Conservation (phyloP, 2,797 vertebrate genomes). For the Distichodus sexfasciatus region DNA sequence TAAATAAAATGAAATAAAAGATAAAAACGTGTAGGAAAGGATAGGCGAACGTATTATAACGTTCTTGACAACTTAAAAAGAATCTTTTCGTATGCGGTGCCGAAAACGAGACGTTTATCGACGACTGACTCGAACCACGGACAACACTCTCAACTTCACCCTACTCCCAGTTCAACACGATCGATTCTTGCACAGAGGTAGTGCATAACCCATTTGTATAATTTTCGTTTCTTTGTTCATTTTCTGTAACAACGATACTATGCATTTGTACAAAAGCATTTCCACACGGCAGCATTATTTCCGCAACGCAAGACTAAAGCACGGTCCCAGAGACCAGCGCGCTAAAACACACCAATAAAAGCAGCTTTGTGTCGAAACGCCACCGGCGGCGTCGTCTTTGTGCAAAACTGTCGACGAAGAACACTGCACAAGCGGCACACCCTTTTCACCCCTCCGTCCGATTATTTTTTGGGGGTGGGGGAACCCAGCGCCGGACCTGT, state of each 20-base stretch:
- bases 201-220: slow-evolving; percentile 27
- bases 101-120: not conserved
- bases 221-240: not conserved
- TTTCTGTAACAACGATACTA: slow-evolving; percentile 40
- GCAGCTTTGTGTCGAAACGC: slow-evolving; percentile 13
- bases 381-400: not conserved
- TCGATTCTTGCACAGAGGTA: slow-evolving; percentile 25
- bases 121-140: not conserved
- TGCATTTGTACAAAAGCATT: slow-evolving; percentile 53
- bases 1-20: not conserved
- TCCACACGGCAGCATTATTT: slow-evolving; percentile 30
- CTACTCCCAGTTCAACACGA: not conserved
- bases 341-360: slow-evolving; percentile 10
- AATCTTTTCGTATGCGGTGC: not conserved
- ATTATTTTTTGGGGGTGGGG: too few relatives aligned
- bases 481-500: slow-evolving; percentile 48
- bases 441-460: too few relatives aligned
- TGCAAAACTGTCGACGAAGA: slow-evolving; percentile 27
- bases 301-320: slow-evolving; percentile 35
- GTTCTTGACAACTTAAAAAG: not conserved
- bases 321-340: slow-evolving; percentile 10
- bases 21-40: too few relatives aligned
- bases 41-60: not conserved
- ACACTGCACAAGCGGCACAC: slow-evolving; percentile 12
- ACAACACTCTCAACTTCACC: not conserved